Conservation (phyloP, 2,888 invertebrate genomes). For the Smittia sp. region DNA sequence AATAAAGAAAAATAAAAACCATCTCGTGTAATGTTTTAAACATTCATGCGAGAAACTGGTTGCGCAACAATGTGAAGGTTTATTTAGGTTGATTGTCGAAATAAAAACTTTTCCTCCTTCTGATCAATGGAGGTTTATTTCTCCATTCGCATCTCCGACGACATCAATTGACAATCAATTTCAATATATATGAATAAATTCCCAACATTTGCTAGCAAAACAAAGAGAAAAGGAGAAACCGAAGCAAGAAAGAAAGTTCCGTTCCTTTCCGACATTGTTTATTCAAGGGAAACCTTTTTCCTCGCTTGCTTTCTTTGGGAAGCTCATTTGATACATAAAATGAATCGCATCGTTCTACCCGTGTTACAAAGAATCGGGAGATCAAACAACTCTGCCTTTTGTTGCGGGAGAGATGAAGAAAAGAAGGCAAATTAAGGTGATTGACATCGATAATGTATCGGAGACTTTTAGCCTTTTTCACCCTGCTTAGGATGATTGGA, state of each 20-base stretch:
- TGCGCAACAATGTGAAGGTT: not conserved
- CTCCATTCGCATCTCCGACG: not conserved
- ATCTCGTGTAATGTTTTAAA: not conserved
- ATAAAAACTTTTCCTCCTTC: not conserved
- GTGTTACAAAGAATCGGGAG: not conserved
- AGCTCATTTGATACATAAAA: not conserved
- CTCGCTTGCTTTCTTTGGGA: too few relatives aligned
- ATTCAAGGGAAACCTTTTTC: not conserved
- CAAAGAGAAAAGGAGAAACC: not conserved
- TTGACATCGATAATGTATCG: not conserved
- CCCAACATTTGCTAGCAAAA: constrained; percentile 3
- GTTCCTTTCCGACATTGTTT: not conserved
- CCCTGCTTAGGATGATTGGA: too few relatives aligned
- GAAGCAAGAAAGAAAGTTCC: not conserved
- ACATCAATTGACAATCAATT: constrained; percentile 36
- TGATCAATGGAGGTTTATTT: not conserved
- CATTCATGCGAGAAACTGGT: not conserved
- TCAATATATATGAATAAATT: constrained; percentile 20
- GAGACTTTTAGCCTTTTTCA: too few relatives aligned
- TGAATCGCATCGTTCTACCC: not conserved
- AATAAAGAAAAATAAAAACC: not conserved
- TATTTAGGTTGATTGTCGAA: constrained; percentile 1
- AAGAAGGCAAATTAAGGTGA: not conserved
- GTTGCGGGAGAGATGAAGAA: not conserved
- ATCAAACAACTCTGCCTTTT: constrained; percentile 4